These are phyloP conservation scores for Eulemur mongoz DNA, from an alignment of 2,797 vertebrate genomes.

Conservation along the genomic window DNA sequence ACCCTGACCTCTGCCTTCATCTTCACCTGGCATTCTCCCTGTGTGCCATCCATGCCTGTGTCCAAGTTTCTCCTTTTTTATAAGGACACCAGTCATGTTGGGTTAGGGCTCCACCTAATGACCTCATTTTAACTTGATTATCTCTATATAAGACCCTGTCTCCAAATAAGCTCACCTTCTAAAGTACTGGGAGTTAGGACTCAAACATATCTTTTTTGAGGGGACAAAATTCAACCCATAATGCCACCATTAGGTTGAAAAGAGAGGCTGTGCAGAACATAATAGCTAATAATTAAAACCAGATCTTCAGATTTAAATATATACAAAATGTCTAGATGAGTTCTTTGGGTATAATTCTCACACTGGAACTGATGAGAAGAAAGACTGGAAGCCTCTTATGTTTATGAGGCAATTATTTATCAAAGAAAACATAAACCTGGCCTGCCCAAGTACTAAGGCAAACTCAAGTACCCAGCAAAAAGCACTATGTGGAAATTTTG, in stretches of 20 bases:
- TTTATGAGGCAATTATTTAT: not conserved
- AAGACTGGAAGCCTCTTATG: not conserved
- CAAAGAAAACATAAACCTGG: not conserved
- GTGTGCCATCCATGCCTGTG: not conserved
- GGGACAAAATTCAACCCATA: not conserved
- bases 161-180: not conserved
- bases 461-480: not conserved
- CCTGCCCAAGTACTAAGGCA: not conserved
- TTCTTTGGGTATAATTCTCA: not conserved
- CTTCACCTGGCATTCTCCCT: not conserved
- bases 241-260: not conserved
- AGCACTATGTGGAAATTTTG: not conserved
- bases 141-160: not conserved
- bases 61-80: not conserved
- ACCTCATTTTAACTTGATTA: not conserved
- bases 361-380: not conserved
- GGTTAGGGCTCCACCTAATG: not conserved
- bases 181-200: not conserved
- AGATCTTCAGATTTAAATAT: not conserved
- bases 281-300: not conserved
- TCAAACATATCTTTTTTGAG: not conserved
- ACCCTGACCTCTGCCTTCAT: not conserved
- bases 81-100: not conserved
- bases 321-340: not conserved
- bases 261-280: not conserved